These are phyloP conservation scores for Camelus bactrianus DNA, from an alignment of 2,113 vertebrate genomes.

Conservation along the genomic window DNA sequence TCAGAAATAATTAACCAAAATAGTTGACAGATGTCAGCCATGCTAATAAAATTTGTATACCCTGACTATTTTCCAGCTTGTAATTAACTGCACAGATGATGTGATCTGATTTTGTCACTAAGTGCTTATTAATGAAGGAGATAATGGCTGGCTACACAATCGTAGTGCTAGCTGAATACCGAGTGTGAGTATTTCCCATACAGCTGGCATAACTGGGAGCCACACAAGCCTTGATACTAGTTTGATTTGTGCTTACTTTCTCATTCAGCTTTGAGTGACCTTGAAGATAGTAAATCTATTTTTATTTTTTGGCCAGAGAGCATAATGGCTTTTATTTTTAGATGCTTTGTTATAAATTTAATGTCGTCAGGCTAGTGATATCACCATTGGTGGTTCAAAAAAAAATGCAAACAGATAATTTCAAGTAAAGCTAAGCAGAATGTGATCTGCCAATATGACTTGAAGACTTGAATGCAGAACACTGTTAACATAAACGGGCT, in stretches of 20 bases:
- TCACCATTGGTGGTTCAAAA: neutral
- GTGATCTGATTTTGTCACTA: constrained; percentile 86
- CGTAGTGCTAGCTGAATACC: constrained; percentile 73
- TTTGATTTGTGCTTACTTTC: constrained; percentile 61
- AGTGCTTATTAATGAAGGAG: constrained; percentile 87
- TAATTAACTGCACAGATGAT: constrained; percentile 78
- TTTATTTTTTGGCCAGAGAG: constrained; percentile 53
- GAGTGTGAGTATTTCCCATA: constrained; percentile 77
- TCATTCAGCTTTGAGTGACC: constrained; percentile 72
- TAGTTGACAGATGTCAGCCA: constrained; percentile 82
- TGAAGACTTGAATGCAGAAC: neutral
- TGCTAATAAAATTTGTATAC: constrained; percentile 82
- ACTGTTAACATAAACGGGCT: neutral
- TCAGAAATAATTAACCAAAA: constrained; percentile 78
- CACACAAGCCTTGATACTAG: constrained; percentile 8
- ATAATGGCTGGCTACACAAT: constrained; percentile 80
- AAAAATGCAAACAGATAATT: constrained; percentile 43
- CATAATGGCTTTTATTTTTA: constrained; percentile 50
- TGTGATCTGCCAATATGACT: neutral
- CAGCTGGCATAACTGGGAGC: constrained; percentile 6
- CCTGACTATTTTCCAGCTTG: constrained; percentile 76
- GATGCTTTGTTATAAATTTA: constrained; percentile 20
- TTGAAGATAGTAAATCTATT: constrained; percentile 59
- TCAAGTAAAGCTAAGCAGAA: constrained; percentile 29
- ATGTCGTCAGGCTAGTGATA: neutral